These are phyloP conservation scores for Procavia capensis DNA, from an alignment of 2,113 vertebrate genomes.

Conservation along the genomic window DNA sequence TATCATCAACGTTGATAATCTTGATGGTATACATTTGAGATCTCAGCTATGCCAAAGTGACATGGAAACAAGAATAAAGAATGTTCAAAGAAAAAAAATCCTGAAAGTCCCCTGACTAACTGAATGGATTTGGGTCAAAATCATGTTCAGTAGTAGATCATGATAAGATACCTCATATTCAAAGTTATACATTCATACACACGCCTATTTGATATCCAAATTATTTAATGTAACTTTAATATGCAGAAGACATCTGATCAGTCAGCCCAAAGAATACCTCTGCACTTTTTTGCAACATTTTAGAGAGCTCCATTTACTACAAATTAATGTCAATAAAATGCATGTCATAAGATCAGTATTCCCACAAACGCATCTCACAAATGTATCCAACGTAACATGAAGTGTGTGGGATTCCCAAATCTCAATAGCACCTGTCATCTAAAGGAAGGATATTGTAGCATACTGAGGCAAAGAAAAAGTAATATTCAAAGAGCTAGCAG, in stretches of 20 bases:
- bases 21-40: neutral
- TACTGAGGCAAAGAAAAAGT: neutral
- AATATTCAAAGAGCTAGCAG: neutral
- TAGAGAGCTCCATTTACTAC: neutral
- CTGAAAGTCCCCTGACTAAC: neutral
- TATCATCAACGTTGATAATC: neutral
- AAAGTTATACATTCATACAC: neutral
- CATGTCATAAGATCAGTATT: neutral
- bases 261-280: neutral
- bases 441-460: neutral
- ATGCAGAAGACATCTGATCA: neutral
- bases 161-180: neutral
- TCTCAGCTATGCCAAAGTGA: neutral
- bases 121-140: neutral
- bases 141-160: neutral
- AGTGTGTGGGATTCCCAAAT: neutral
- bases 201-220: neutral
- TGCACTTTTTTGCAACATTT: neutral
- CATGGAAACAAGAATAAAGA: neutral
- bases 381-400: neutral
- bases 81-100: neutral
- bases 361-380: neutral
- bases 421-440: neutral
- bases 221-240: slow-evolving; percentile 13
- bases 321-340: slow-evolving; percentile 3